Evolutionary conservation across 2,113 vertebrate species (phyloP).

Genomic region (Aspidoscelis tigris): DNA sequence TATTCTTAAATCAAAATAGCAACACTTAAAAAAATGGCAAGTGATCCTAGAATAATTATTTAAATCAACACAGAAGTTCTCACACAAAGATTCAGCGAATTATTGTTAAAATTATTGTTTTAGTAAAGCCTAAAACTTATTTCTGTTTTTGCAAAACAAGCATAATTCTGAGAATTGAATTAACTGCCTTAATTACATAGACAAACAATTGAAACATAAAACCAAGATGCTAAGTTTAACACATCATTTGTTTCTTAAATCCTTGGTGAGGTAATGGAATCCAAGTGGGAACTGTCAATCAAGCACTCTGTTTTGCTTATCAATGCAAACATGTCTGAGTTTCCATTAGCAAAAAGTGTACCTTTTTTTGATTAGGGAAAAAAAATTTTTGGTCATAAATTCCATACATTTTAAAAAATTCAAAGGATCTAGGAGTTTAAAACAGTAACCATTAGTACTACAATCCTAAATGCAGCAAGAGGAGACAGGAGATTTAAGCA

Average conservation of each 20-base stretch:
- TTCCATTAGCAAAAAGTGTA: slow-evolving; percentile 43
- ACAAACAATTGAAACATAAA: slow-evolving; percentile 62
- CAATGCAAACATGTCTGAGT: slow-evolving; percentile 35
- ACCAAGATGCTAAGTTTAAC: slow-evolving; percentile 64
- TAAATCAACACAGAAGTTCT: neutral
- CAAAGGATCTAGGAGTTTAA: neutral
- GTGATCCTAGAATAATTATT: no score
- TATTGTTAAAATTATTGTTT: neutral
- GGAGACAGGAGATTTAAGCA: no score
- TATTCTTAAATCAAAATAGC: no score
- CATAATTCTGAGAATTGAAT: slow-evolving; percentile 70
- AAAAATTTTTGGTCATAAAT: neutral
- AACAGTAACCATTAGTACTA: neutral
- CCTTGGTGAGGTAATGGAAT: slow-evolving; percentile 62
- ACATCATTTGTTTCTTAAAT: slow-evolving; percentile 69
- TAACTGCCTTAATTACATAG: slow-evolving; percentile 58
- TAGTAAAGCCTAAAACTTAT: slow-evolving; percentile 59
- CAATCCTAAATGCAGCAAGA: no score
- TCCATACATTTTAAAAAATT: neutral
- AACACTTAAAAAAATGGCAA: no score
- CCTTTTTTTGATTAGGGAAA: slow-evolving; percentile 19
- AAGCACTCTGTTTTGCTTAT: slow-evolving; percentile 49
- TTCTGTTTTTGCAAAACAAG: slow-evolving; percentile 72
- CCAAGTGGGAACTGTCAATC: slow-evolving; percentile 57
- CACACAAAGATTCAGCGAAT: neutral